phyloP scores from a whole-genome alignment of 2,797 vertebrate species.

The Sebastes iracundus region DNA sequence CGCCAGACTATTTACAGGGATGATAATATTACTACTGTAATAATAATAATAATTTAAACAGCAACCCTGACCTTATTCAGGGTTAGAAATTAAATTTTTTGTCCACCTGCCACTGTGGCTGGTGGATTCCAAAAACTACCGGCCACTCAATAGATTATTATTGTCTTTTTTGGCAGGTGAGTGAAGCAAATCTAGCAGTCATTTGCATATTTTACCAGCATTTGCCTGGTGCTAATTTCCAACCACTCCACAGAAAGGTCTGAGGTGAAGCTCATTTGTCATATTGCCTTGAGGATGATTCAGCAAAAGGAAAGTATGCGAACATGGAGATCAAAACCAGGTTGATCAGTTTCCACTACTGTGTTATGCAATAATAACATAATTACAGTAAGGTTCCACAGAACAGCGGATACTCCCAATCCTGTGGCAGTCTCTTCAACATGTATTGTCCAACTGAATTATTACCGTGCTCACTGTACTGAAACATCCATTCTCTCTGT shows the following conservation, averaged over 20 bases:
- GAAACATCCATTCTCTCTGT: neutral
- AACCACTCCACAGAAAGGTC: neutral
- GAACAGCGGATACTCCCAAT: neutral
- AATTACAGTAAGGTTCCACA: neutral
- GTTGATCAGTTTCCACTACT: neutral
- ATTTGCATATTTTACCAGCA: too few relatives aligned
- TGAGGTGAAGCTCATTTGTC: neutral
- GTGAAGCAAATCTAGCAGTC: too few relatives aligned
- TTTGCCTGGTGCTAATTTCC: too few relatives aligned
- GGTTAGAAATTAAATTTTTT: too few relatives aligned
- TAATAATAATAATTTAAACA: neutral
- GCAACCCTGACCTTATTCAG: neutral
- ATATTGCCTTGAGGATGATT: neutral
- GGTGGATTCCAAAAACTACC: too few relatives aligned
- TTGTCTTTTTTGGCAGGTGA: too few relatives aligned
- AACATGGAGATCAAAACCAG: neutral
- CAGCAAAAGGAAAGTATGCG: neutral
- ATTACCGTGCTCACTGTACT: too few relatives aligned
- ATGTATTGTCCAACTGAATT: neutral
- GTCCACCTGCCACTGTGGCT: too few relatives aligned
- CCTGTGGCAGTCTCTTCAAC: neutral
- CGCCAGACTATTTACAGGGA: too few relatives aligned
- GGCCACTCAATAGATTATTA: rapidly evolving
- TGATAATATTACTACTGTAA: neutral
- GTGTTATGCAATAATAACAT: neutral